Conservation (phyloP, 2,797 vertebrate genomes). For the Liparis tanakae region DNA sequence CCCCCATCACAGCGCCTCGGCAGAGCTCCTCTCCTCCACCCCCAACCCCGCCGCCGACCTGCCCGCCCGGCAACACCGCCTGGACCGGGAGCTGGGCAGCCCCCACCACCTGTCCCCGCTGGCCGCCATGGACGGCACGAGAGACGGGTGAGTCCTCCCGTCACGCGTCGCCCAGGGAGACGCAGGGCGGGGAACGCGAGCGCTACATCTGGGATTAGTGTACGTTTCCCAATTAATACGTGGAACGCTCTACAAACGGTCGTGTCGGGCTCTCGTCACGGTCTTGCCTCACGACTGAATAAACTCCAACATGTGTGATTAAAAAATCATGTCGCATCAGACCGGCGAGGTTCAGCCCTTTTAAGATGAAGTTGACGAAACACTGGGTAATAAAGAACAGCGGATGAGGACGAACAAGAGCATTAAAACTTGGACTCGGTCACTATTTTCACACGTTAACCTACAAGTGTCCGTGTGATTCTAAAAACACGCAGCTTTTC, state of each 20-base stretch:
- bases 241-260: conserved; percentile 15
- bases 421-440: not conserved
- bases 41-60: conserved; percentile 80
- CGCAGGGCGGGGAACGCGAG: conserved; percentile 32
- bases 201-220: conserved; percentile 8
- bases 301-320: not conserved
- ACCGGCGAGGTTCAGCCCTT: not conserved
- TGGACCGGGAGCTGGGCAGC: conserved; percentile 86
- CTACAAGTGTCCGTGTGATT: not conserved
- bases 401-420: not conserved
- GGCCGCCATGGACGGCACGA: conserved; percentile 82
- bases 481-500: conserved; percentile 12
- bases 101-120: conserved; percentile 90
- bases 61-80: conserved; percentile 84
- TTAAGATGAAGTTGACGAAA: conserved; percentile 7
- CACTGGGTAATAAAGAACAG: not conserved
- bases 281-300: not conserved
- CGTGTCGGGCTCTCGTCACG: conserved; percentile 15
- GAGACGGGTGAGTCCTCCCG: conserved; percentile 89
- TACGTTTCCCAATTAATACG: conserved; percentile 12
- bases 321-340: not conserved
- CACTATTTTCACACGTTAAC: not conserved
- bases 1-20: conserved; percentile 84
- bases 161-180: conserved; percentile 16
- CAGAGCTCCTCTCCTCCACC: conserved; percentile 84